Conservation (phyloP, 2,888 invertebrate genomes). For the Gandaritis pyraliata region DNA sequence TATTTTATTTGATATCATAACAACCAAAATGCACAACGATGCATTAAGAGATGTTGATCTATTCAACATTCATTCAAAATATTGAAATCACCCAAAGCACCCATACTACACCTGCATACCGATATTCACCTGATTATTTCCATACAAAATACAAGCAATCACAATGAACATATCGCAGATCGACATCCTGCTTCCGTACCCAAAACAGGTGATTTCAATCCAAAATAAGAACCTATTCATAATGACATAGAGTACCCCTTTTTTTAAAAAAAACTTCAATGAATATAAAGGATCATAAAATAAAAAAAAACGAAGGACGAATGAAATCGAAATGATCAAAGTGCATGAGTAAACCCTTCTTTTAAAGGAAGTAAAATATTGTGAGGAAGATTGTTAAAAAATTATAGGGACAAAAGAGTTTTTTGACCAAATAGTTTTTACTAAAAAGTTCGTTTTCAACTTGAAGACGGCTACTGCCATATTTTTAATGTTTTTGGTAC, state of each 20-base stretch:
- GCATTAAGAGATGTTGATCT: too few species aligned
- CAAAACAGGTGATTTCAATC: constrained; percentile 68
- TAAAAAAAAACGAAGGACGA: constrained; percentile 56
- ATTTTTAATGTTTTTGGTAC: constrained; percentile 6
- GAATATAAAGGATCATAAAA: constrained; percentile 48
- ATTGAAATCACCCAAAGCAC: constrained; percentile 13
- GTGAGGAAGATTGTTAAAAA: not conserved
- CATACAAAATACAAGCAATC: constrained; percentile 42
- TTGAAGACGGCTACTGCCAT: constrained; percentile 4
- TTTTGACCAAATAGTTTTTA: not conserved
- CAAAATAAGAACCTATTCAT: constrained; percentile 60
- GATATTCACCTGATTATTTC: constrained; percentile 35
- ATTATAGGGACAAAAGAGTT: not conserved
- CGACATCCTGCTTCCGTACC: constrained; percentile 74
- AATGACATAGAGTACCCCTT: constrained; percentile 63
- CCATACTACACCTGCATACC: constrained; percentile 20
- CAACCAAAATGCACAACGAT: too few species aligned
- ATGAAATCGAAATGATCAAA: constrained; percentile 58
- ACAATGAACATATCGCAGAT: constrained; percentile 54
- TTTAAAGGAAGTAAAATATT: constrained; percentile 39
- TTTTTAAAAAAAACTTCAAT: constrained; percentile 52
- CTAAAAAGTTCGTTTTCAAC: not conserved
- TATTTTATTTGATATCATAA: too few species aligned
- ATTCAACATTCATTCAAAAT: constrained; percentile 5
- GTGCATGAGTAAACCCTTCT: constrained; percentile 35